These are phyloP conservation scores for Deroplatys truncata DNA, from an alignment of 2,888 invertebrate species.

Conservation along the genomic window DNA sequence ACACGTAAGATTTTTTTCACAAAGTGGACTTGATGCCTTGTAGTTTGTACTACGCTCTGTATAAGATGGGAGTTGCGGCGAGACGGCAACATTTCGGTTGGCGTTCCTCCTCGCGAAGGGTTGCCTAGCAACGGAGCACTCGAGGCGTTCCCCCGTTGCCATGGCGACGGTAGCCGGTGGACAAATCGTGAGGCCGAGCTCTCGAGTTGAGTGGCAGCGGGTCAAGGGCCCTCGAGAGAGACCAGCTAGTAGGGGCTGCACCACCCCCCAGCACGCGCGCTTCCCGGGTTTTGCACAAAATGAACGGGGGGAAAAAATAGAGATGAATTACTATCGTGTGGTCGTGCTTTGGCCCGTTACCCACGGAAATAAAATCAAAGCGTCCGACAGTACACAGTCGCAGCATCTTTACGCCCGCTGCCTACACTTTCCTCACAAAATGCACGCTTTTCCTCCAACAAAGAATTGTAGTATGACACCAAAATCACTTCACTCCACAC, in stretches of 20 bases:
- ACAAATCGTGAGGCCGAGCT: conserved; percentile 26
- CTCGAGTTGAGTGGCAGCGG: conserved; percentile 27
- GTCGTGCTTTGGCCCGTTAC: background rate
- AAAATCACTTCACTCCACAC: too few relatives aligned
- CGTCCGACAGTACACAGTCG: background rate
- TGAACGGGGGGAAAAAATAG: background rate
- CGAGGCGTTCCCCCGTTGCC: conserved; percentile 21
- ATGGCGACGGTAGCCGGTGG: conserved; percentile 25
- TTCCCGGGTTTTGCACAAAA: background rate
- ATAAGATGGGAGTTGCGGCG: background rate
- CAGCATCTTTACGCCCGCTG: background rate
- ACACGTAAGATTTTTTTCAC: too few relatives aligned
- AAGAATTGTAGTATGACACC: too few relatives aligned
- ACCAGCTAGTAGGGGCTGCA: background rate
- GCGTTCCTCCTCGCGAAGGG: background rate
- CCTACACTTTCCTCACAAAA: background rate
- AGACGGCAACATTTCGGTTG: conserved; percentile 10
- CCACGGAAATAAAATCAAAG: background rate
- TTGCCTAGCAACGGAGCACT: conserved; percentile 26
- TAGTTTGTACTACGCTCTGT: background rate
- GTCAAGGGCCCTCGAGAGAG: conserved; percentile 21
- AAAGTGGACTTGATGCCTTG: too few relatives aligned
- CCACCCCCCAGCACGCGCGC: background rate
- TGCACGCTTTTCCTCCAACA: too few relatives aligned
- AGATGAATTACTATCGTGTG: background rate